These are phyloP conservation scores for Bovichtus variegatus DNA, from an alignment of 2,797 vertebrate species.

Conservation along the genomic window DNA sequence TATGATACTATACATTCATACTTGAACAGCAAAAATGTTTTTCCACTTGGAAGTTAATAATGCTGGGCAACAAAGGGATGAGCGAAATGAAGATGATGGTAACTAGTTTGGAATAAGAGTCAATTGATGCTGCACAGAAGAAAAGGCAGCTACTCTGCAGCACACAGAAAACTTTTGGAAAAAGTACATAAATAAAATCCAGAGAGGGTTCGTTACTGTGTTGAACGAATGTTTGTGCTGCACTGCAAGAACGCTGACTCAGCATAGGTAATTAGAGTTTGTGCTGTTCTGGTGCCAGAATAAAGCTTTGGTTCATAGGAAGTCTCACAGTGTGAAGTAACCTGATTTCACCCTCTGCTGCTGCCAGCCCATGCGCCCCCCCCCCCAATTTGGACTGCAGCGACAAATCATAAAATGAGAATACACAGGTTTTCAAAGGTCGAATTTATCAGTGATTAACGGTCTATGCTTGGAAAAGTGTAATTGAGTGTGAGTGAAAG, in stretches of 20 bases:
- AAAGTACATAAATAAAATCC: slow-evolving; percentile 31
- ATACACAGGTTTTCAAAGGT: slow-evolving; percentile 42
- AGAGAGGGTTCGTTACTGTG: slow-evolving; percentile 50
- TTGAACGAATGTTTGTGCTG: slow-evolving; percentile 26
- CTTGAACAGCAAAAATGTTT: slow-evolving; percentile 11
- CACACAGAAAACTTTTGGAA: slow-evolving; percentile 15
- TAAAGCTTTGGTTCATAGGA: slow-evolving; percentile 59
- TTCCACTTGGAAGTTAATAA: slow-evolving; percentile 7
- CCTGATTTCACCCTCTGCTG: slow-evolving; percentile 61
- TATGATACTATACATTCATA: slow-evolving; percentile 9
- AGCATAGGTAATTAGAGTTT: slow-evolving; percentile 75
- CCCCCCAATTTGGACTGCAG: slow-evolving; percentile 23
- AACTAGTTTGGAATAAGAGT: not conserved
- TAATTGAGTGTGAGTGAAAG: slow-evolving; percentile 29
- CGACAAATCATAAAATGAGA: slow-evolving; percentile 39
- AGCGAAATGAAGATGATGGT: slow-evolving; percentile 1
- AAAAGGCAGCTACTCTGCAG: slow-evolving; percentile 7
- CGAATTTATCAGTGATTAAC: slow-evolving; percentile 37
- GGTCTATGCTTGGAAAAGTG: slow-evolving; percentile 26
- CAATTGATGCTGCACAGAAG: not conserved
- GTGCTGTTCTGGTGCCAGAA: slow-evolving; percentile 61
- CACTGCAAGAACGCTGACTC: slow-evolving; percentile 63
- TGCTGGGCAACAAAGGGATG: not conserved
- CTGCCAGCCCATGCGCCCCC: slow-evolving; percentile 31
- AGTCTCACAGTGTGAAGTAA: slow-evolving; percentile 57